Conservation (phyloP, 2,888 invertebrate species). For the Aporophyla nigra region DNA sequence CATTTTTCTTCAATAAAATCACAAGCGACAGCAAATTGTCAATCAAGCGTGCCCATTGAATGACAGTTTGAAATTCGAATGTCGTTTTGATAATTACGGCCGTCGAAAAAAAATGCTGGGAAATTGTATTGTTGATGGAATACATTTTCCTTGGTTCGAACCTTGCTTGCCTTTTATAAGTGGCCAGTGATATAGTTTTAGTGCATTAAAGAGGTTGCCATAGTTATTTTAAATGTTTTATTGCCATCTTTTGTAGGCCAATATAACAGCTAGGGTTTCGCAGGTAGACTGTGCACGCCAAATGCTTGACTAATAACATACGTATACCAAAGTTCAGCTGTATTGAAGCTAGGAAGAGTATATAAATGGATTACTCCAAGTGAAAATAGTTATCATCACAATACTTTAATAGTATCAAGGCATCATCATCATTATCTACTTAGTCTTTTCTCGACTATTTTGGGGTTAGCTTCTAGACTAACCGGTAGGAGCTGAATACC, state of each 20-base stretch:
- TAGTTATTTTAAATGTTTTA: neutral
- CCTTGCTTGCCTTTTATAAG: slow-evolving; percentile 11
- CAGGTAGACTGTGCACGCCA: neutral
- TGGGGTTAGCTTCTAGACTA: no score
- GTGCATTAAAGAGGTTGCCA: slow-evolving; percentile 18
- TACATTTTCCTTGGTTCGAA: slow-evolving; percentile 13
- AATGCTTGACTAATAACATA: neutral
- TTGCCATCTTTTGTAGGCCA: neutral
- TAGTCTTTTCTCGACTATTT: no score
- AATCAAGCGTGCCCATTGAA: slow-evolving; percentile 52
- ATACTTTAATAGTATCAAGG: no score
- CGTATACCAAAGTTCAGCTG: neutral
- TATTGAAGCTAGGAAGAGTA: neutral
- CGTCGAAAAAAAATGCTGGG: slow-evolving; percentile 27
- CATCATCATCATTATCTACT: no score
- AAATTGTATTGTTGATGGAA: slow-evolving; percentile 26
- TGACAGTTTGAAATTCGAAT: slow-evolving; percentile 61
- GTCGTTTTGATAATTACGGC: slow-evolving; percentile 35
- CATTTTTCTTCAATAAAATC: slow-evolving; percentile 30
- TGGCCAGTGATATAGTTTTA: slow-evolving; percentile 22
- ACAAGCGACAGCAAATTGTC: slow-evolving; percentile 53
- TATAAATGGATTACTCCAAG: no score
- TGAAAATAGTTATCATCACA: no score
- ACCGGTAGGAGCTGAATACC: no score
- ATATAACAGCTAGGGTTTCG: neutral